A percentile compares a stretch with the other conserved stretches of the same genome.
phyloP scores from a whole-genome alignment of 2,888 invertebrate genomes.

The Cetonia aurata region DNA sequence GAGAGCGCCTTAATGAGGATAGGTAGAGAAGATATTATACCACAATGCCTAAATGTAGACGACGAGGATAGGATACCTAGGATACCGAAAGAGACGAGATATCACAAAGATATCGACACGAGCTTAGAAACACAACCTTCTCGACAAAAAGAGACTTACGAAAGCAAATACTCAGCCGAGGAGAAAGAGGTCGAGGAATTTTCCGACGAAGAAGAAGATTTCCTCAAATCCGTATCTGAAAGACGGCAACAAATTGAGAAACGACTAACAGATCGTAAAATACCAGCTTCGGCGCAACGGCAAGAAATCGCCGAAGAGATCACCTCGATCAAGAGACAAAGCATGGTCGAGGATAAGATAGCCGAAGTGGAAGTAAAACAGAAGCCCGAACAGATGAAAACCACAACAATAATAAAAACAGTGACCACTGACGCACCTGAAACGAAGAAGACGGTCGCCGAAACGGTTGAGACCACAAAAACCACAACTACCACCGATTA shows the following conservation, averaged over 20 bases:
- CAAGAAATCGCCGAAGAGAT: slow-evolving; percentile 82
- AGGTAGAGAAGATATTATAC: slow-evolving; percentile 91
- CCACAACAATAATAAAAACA: slow-evolving; percentile 55
- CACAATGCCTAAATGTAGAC: slow-evolving; percentile 80
- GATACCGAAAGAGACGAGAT: slow-evolving; percentile 70
- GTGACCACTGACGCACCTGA: slow-evolving; percentile 47
- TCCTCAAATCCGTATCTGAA: slow-evolving; percentile 81
- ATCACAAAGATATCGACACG: slow-evolving; percentile 76
- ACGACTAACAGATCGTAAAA: slow-evolving; percentile 76
- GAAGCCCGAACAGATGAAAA: slow-evolving; percentile 54
- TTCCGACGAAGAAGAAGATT: slow-evolving; percentile 72
- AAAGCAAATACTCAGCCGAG: slow-evolving; percentile 84
- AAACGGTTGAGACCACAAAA: slow-evolving; percentile 49
- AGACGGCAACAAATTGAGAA: slow-evolving; percentile 82
- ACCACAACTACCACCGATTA: slow-evolving; percentile 49
- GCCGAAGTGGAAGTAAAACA: slow-evolving; percentile 71
- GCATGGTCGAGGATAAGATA: slow-evolving; percentile 68
- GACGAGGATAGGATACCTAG: slow-evolving; percentile 67
- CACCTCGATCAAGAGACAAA: slow-evolving; percentile 76
- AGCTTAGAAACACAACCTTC: slow-evolving; percentile 55
- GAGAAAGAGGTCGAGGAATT: slow-evolving; percentile 76
- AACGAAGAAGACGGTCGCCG: slow-evolving; percentile 50
- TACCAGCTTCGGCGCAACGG: slow-evolving; percentile 80
- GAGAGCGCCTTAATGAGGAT: slow-evolving; percentile 89
- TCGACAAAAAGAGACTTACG: slow-evolving; percentile 69